Evolutionary conservation across 2,113 vertebrate species (phyloP).

Genomic region (Sylvietta virens): DNA sequence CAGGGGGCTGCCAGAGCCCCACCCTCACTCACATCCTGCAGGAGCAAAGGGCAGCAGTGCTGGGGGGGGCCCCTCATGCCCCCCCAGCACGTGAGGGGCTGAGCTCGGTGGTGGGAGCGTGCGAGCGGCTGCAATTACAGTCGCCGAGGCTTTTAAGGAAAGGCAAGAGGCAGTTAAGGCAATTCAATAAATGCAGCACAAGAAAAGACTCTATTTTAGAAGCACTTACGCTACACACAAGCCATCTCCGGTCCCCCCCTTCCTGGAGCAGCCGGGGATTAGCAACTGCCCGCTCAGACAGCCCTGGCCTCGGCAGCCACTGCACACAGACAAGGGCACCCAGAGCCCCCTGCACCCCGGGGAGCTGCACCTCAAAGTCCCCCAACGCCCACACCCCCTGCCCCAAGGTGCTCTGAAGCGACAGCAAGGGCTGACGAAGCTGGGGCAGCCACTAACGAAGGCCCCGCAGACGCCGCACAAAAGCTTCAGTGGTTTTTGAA

Average conservation of each 20-base stretch:
- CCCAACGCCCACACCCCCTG: neutral
- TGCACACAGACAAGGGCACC: neutral
- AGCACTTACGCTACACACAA: neutral
- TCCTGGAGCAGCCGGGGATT: neutral
- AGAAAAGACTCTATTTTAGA: slow-evolving; percentile 17
- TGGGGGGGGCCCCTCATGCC: neutral
- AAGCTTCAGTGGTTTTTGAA: neutral
- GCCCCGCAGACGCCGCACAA: fast-evolving
- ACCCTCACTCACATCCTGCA: fast-evolving
- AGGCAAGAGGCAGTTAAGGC: slow-evolving; percentile 1
- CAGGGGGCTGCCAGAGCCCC: neutral
- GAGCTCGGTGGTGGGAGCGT: neutral
- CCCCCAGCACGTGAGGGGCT: fast-evolving
- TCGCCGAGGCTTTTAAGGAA: neutral
- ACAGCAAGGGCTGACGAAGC: neutral
- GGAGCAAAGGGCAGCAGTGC: neutral
- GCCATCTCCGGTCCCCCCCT: neutral
- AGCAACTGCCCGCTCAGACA: neutral
- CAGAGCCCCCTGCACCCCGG: fast-evolving
- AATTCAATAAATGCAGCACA: neutral
- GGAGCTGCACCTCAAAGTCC: neutral
- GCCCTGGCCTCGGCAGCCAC: neutral
- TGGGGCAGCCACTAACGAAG: neutral
- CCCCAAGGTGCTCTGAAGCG: neutral
- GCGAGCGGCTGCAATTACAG: neutral